Evolutionary conservation across 2,888 invertebrate species (phyloP).

Genomic region (Saturnia japonica): DNA sequence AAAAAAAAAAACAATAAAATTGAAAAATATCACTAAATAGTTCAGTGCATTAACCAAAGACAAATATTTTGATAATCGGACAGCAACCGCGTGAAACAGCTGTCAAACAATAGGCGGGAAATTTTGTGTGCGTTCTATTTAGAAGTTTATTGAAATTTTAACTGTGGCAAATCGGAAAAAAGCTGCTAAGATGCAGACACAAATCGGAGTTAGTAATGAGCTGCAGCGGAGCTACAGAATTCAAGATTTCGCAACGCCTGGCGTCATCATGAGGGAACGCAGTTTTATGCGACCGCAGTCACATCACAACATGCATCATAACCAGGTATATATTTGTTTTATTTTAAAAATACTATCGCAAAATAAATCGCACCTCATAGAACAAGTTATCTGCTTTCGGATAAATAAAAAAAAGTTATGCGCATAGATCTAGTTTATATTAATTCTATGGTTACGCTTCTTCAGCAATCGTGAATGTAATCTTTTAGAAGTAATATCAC

Average conservation of each 20-base stretch:
- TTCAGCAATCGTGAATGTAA: background rate
- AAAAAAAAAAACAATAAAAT: slow-evolving; percentile 19
- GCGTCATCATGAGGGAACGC: slow-evolving; percentile 85
- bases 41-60: slow-evolving; percentile 63
- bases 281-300: slow-evolving; percentile 86
- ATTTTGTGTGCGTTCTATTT: slow-evolving; percentile 28
- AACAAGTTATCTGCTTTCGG: background rate
- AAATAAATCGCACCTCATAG: background rate
- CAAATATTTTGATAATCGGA: slow-evolving; percentile 24
- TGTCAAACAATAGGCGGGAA: slow-evolving; percentile 28
- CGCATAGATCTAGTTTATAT: too few relatives aligned
- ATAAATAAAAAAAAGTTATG: too few relatives aligned
- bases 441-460: too few relatives aligned
- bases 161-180: slow-evolving; percentile 14
- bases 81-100: slow-evolving; percentile 24
- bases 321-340: slow-evolving; percentile 58
- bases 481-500: background rate
- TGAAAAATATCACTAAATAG: slow-evolving; percentile 37
- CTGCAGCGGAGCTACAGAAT: slow-evolving; percentile 78
- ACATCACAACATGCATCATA: slow-evolving; percentile 81
- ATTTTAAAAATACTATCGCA: background rate
- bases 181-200: slow-evolving; percentile 67
- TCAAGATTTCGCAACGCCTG: slow-evolving; percentile 80
- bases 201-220: slow-evolving; percentile 70
- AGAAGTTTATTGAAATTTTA: slow-evolving; percentile 20